These are phyloP conservation scores for Porites australiensis DNA, from an alignment of 64 coral and sea anemone genomes.

Conservation along the genomic window DNA sequence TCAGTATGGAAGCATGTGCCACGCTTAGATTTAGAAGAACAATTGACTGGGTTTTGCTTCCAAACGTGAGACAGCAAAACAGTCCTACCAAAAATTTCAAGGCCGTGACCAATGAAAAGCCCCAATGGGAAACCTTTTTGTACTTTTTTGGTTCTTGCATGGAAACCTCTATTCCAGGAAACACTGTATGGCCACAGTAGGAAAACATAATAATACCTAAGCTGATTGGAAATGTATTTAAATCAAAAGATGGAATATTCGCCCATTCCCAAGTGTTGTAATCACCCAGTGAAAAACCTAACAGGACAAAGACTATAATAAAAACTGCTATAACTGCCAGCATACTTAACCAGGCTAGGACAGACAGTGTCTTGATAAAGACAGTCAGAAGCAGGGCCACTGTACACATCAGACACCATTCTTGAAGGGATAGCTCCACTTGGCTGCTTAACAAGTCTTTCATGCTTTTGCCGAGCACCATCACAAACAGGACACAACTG, in stretches of 20 bases:
- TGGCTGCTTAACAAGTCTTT: conserved; percentile 35
- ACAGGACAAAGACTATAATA: conserved; percentile 58
- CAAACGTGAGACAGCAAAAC: conserved; percentile 68
- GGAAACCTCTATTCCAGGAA: conserved; percentile 83
- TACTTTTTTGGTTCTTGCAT: conserved; percentile 78
- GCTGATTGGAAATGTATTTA: conserved; percentile 66
- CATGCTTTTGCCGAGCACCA: conserved; percentile 56
- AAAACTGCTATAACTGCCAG: conserved; percentile 69
- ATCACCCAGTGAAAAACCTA: conserved; percentile 55
- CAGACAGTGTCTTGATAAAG: conserved; percentile 63
- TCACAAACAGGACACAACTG: conserved; percentile 47
- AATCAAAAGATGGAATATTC: conserved; percentile 55
- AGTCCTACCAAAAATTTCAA: conserved; percentile 69
- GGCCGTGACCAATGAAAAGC: conserved; percentile 53
- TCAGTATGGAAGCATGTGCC: conserved; percentile 53
- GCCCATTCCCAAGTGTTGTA: conserved; percentile 38
- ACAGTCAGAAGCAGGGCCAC: conserved; percentile 54
- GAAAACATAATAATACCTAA: conserved; percentile 80
- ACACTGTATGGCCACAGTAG: conserved; percentile 81
- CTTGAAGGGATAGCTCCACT: conserved; percentile 11
- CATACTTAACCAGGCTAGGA: conserved; percentile 89
- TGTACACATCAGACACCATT: conserved; percentile 73
- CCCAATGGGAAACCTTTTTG: conserved; percentile 67
- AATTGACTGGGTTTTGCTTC: conserved; percentile 47
- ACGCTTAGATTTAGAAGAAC: conserved; percentile 66